Conservation (phyloP, 2,113 vertebrate genomes). For the Electrona antarctica region DNA sequence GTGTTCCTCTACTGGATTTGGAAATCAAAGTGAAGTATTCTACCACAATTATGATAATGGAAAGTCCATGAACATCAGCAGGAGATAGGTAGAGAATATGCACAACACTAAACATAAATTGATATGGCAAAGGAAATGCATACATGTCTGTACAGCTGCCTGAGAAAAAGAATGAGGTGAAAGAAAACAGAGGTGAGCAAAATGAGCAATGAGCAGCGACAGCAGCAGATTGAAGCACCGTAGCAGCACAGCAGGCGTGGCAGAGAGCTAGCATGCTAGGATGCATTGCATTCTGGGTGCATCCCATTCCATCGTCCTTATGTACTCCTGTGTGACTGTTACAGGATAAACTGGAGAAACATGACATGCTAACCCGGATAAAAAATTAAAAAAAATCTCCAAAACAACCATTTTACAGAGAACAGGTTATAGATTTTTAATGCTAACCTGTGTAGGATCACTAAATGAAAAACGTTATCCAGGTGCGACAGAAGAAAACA, state of each 20-base stretch:
- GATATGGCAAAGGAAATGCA: constrained; percentile 14
- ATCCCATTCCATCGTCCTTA: constrained; percentile 26
- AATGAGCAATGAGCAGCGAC: constrained; percentile 27
- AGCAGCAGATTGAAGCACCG: constrained; percentile 41
- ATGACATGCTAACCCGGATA: too few relatives aligned
- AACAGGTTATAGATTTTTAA: too few relatives aligned
- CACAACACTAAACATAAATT: neutral
- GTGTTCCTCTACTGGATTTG: too few relatives aligned
- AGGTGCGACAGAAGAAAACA: too few relatives aligned
- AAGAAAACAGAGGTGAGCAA: constrained; percentile 28
- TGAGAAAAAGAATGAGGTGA: constrained; percentile 12
- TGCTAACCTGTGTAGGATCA: too few relatives aligned
- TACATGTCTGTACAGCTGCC: neutral
- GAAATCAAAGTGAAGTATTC: too few relatives aligned
- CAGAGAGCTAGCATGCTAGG: constrained; percentile 63
- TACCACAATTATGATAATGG: too few relatives aligned
- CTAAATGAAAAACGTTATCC: too few relatives aligned
- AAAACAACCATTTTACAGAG: too few relatives aligned
- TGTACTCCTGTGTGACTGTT: neutral
- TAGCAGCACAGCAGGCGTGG: constrained; percentile 30
- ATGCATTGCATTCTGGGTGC: constrained; percentile 42
- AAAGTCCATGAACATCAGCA: too few relatives aligned
- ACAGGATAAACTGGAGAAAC: too few relatives aligned
- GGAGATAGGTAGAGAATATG: neutral
- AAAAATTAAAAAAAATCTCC: too few relatives aligned